Evolutionary conservation across 2,888 invertebrate genomes (phyloP).

Genomic region (Gari tellinella): DNA sequence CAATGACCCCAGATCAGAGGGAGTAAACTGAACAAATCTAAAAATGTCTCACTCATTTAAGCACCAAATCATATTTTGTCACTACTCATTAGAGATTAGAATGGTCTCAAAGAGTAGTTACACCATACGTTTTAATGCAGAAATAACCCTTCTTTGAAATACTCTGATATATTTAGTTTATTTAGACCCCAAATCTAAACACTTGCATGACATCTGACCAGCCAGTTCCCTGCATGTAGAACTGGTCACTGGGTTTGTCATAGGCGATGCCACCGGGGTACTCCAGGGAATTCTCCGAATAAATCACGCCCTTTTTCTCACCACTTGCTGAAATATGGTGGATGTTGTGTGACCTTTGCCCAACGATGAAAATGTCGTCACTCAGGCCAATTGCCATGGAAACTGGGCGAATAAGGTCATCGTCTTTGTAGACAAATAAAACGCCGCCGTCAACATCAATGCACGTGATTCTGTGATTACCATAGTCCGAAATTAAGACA

Average conservation of each 20-base stretch:
- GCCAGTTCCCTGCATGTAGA: slow-evolving; percentile 47
- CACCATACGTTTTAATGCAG: too few species aligned
- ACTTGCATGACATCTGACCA: slow-evolving; percentile 54
- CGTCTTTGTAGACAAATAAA: slow-evolving; percentile 40
- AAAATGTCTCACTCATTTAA: too few species aligned
- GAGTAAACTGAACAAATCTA: too few species aligned
- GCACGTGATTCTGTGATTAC: slow-evolving; percentile 40
- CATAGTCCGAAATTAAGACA: slow-evolving; percentile 49
- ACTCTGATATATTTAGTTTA: too few species aligned
- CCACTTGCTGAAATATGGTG: slow-evolving; percentile 35
- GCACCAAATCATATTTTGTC: too few species aligned
- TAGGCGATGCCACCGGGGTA: slow-evolving; percentile 50
- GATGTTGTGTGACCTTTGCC: slow-evolving; percentile 52
- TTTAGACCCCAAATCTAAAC: slow-evolving; percentile 1
- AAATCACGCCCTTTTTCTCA: slow-evolving; percentile 46
- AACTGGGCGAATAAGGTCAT: slow-evolving; percentile 39
- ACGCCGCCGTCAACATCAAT: slow-evolving; percentile 42
- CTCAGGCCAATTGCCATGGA: slow-evolving; percentile 34
- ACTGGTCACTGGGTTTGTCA: slow-evolving; percentile 26
- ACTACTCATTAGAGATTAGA: too few species aligned
- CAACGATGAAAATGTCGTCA: slow-evolving; percentile 41
- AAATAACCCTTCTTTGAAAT: too few species aligned
- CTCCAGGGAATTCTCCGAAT: slow-evolving; percentile 39
- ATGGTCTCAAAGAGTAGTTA: too few species aligned
- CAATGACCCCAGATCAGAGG: too few species aligned